Conservation (phyloP, 2,888 invertebrate species). For the Phalera bucephala region DNA sequence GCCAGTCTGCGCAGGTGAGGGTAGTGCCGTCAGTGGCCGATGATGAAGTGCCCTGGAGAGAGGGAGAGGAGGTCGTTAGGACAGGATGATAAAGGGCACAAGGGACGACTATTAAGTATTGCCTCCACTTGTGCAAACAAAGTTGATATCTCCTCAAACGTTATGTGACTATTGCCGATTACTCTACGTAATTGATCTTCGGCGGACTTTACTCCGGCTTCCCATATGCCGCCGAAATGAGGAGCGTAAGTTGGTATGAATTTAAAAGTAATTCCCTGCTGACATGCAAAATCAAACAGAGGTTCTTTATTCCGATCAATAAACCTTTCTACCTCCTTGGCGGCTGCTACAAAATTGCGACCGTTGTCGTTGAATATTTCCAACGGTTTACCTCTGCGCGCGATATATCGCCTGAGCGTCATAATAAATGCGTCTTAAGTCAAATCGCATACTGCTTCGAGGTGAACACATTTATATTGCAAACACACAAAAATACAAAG, state of each 20-base stretch:
- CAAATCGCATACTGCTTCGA: slow-evolving; percentile 5
- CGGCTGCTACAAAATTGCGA: slow-evolving; percentile 4
- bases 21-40: slow-evolving; percentile 2
- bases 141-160: slow-evolving; percentile 7
- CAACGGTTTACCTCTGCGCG: slow-evolving; percentile 9
- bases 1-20: background rate
- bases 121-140: slow-evolving; percentile 18
- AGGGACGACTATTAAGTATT: slow-evolving; percentile 24
- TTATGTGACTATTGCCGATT: slow-evolving; percentile 4
- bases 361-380: slow-evolving; percentile 11
- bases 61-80: slow-evolving; percentile 21
- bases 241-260: slow-evolving; percentile 8
- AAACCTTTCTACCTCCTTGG: slow-evolving; percentile 1
- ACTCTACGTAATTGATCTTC: no score
- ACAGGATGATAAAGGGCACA: slow-evolving; percentile 22
- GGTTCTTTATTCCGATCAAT: background rate
- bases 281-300: slow-evolving; percentile 7
- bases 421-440: slow-evolving; percentile 7
- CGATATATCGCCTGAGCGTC: slow-evolving; percentile 3
- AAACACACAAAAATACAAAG: slow-evolving; percentile 9
- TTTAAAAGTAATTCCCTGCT: slow-evolving; percentile 3
- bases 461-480: slow-evolving; percentile 6
- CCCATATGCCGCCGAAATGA: slow-evolving; percentile 7
- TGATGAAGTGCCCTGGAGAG: no score
- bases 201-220: background rate